phyloP scores from a whole-genome alignment of 2,113 vertebrate genomes.

The Clupea harengus region DNA sequence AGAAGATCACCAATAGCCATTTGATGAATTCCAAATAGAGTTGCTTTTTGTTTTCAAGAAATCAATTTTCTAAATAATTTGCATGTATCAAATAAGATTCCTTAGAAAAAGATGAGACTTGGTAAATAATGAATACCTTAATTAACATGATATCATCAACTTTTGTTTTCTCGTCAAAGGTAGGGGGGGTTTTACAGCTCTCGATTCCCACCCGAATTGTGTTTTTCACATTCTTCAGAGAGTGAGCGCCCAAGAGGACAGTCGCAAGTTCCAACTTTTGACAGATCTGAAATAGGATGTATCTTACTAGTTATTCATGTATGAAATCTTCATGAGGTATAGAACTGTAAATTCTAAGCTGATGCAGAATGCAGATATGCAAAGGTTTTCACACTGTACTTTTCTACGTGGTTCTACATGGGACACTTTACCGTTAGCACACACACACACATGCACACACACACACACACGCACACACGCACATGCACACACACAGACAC shows the following conservation, averaged over 20 bases:
- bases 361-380: background rate
- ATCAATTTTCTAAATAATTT: background rate
- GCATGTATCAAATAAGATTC: background rate
- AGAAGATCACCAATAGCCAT: too few relatives aligned
- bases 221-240: slow-evolving; percentile 41
- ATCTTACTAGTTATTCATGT: background rate
- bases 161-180: slow-evolving; percentile 23
- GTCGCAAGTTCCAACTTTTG: background rate
- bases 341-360: background rate
- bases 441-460: background rate
- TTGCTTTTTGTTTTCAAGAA: background rate
- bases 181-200: background rate
- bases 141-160: slow-evolving; percentile 54
- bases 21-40: too few relatives aligned
- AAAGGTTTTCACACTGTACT: too few relatives aligned
- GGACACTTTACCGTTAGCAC: background rate
- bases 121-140: slow-evolving; percentile 36
- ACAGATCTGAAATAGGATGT: slow-evolving; percentile 11
- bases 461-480: slow-evolving; percentile 1
- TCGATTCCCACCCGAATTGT: slow-evolving; percentile 21
- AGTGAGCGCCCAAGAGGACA: slow-evolving; percentile 43
- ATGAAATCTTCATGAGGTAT: background rate
- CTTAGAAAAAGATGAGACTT: background rate
- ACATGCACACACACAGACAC: background rate
- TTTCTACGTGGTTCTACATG: background rate